Evolutionary conservation across 2,888 invertebrate species (phyloP).

Genomic region (Julus scanicus): DNA sequence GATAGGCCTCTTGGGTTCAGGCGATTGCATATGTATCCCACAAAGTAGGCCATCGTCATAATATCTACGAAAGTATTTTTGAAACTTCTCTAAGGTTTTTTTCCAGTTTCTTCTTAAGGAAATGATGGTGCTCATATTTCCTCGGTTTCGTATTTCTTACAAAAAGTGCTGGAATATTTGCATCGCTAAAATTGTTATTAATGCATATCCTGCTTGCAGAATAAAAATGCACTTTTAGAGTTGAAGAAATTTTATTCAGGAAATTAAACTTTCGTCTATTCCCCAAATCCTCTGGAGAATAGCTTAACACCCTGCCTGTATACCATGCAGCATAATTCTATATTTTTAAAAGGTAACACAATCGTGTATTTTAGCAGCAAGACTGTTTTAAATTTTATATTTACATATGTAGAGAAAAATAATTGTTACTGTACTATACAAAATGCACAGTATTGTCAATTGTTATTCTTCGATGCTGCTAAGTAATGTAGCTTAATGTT

Average conservation of each 20-base stretch:
- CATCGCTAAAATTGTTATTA: background rate
- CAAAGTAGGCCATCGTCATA: conserved; percentile 18
- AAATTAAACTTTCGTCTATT: conserved; percentile 32
- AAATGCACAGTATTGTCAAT: no score
- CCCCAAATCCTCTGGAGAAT: background rate
- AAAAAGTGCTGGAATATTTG: conserved; percentile 17
- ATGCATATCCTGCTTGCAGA: background rate
- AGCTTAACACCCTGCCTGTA: background rate
- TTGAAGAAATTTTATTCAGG: background rate
- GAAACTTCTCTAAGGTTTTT: background rate
- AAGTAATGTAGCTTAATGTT: no score
- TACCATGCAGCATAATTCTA: no score
- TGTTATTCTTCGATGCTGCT: no score
- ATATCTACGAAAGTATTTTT: background rate
- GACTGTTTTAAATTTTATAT: no score
- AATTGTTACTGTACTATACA: no score
- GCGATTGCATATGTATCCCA: background rate
- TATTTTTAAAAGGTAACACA: no score
- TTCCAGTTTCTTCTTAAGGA: background rate
- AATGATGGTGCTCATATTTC: background rate
- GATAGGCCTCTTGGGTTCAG: conserved; percentile 21
- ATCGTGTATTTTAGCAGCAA: no score
- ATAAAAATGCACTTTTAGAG: background rate
- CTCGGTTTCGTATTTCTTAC: background rate
- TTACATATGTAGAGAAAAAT: no score